Base-by-base conservation (phyloP, 2,113 vertebrate species). In the Syngnathus typhle region DNA sequence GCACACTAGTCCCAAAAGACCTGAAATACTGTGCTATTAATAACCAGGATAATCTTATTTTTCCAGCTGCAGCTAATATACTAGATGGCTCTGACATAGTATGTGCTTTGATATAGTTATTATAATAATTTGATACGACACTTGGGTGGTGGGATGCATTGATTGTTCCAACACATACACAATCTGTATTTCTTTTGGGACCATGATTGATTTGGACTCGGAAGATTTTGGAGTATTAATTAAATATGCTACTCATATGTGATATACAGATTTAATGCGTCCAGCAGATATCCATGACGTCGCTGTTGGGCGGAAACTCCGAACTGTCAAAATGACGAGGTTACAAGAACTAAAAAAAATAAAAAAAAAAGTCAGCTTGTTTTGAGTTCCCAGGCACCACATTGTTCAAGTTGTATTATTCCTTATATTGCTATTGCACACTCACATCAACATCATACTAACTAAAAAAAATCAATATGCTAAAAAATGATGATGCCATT, bases 81-180 rank as follows among this genome's bases (percentile, higher is more conserved):
- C 79, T 77, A 82, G 51, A 71, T 71, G 73, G 72, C 72, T 76
- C 65, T 76, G 51, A 19, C 16, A 49, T 18, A 18, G 44, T 18
- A 6, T 32, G 23, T 77, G 68, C 78, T 72, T 79, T 70, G 71
- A 65, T 84, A 77, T 69, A 71, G 27, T 63, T 78, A 65, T 19
- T 49, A 3, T 32, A 32, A 32, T 32, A 46, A 46, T 69, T 49
- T 49, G 18, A 49, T 49, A 8, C n/a, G 83, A 72, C 70, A 68
- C 60, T 80, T 71, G 72, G 65, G 27, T 36, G 84, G 82, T 85
- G 81, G 84, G 84, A 84, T 76, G 69, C 56, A 76, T 52, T 65
- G 71, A 85, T 36, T 78, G 86, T 86, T 77, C 85, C 84, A 88
- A 87, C 86, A 73, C 37, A 71, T 39, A 64, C 46, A 65, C 67